Conservation (phyloP, 2,797 vertebrate genomes). For the Avahi laniger region DNA sequence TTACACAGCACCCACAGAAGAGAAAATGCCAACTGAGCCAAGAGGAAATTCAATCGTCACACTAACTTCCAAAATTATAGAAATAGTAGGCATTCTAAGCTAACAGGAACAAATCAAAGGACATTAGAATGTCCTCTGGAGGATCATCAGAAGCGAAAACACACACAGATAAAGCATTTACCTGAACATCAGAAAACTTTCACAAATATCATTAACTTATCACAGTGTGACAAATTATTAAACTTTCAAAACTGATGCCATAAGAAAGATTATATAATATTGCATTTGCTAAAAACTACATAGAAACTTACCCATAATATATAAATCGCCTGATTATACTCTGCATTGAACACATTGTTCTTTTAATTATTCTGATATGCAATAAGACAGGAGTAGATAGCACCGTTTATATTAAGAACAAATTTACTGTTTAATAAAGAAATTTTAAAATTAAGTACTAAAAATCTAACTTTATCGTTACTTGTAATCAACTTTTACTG, state of each 20-base stretch:
- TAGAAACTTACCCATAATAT: constrained; percentile 86
- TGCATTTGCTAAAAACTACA: constrained; percentile 80
- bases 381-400: constrained; percentile 82
- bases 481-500: constrained; percentile 90
- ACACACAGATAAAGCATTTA: constrained; percentile 56
- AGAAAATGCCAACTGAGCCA: not conserved
- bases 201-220: constrained; percentile 51
- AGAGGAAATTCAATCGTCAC: constrained; percentile 38
- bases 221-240: constrained; percentile 20
- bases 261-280: constrained; percentile 66
- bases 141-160: constrained; percentile 42
- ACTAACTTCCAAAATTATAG: constrained; percentile 12
- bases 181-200: constrained; percentile 53
- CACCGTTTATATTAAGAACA: constrained; percentile 83
- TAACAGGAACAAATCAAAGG: constrained; percentile 38
- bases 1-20: not conserved
- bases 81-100: constrained; percentile 23
- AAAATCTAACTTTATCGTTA: constrained; percentile 90
- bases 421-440: constrained; percentile 86
- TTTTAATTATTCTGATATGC: constrained; percentile 87
- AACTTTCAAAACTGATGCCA: constrained; percentile 55
- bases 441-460: constrained; percentile 88
- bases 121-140: constrained; percentile 41
- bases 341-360: constrained; percentile 86
- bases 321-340: constrained; percentile 86